Conservation (phyloP, 2,113 vertebrate species). For the Baryphthengus martii region DNA sequence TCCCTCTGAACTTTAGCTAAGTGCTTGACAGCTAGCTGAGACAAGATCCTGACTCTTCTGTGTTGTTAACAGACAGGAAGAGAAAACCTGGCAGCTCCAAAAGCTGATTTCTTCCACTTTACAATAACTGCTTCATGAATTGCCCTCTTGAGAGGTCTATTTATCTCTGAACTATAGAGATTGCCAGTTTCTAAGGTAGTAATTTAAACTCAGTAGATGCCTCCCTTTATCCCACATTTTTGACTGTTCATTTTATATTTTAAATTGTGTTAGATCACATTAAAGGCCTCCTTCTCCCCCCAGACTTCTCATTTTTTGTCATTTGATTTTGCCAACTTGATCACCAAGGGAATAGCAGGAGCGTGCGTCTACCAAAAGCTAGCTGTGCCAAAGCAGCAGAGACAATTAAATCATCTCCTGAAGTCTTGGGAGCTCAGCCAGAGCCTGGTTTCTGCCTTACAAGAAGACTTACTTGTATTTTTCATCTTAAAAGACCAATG, state of each 20-base stretch:
- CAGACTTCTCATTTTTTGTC: neutral
- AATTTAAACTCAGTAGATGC: conserved; percentile 6
- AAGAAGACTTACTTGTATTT: neutral
- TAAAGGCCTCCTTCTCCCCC: neutral
- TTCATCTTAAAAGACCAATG: neutral
- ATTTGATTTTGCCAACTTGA: conserved; percentile 22
- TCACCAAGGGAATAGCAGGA: neutral
- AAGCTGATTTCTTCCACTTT: conserved; percentile 24
- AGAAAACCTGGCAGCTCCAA: neutral
- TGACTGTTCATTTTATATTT: conserved; percentile 8
- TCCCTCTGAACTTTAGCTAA: conserved; percentile 8
- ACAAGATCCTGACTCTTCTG: neutral
- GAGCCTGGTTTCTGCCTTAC: neutral
- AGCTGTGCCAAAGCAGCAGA: conserved; percentile 19
- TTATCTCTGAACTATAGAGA: conserved; percentile 32
- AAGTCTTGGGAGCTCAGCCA: conserved; percentile 32
- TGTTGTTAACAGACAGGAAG: neutral
- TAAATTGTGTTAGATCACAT: neutral
- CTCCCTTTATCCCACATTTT: neutral
- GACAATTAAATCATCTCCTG: conserved; percentile 23
- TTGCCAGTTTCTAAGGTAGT: conserved; percentile 9
- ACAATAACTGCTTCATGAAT: conserved; percentile 14
- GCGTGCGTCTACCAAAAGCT: conserved; percentile 1
- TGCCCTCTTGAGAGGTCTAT: neutral
- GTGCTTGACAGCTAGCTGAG: neutral